Conservation (phyloP, 2,888 invertebrate genomes). For the Petrolisthes cinctipes region DNA sequence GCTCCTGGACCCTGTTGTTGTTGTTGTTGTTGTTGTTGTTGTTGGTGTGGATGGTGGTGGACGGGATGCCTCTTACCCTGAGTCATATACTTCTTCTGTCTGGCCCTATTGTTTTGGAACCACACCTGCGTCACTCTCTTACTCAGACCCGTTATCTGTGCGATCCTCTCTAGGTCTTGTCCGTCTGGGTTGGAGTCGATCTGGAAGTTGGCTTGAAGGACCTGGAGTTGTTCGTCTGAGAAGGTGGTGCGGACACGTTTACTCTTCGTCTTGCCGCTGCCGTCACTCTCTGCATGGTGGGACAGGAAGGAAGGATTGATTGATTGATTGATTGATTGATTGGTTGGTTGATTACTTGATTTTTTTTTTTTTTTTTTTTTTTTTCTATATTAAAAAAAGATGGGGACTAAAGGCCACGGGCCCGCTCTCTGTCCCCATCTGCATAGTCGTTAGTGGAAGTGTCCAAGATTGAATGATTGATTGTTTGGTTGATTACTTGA, state of each 20-base stretch:
- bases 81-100: slow-evolving; percentile 55
- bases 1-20: slow-evolving; percentile 16
- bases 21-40: slow-evolving; percentile 14
- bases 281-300: slow-evolving; percentile 76
- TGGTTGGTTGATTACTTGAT: not conserved
- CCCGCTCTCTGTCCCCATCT: too few relatives aligned
- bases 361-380: not conserved
- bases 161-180: slow-evolving; percentile 96
- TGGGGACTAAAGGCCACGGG: too few relatives aligned
- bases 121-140: slow-evolving; percentile 91
- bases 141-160: slow-evolving; percentile 95
- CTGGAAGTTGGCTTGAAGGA: slow-evolving; percentile 96
- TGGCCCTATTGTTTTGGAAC: slow-evolving; percentile 58
- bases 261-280: slow-evolving; percentile 79
- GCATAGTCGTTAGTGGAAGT: too few relatives aligned
- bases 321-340: not conserved
- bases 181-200: slow-evolving; percentile 98
- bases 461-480: not conserved
- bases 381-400: not conserved
- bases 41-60: slow-evolving; percentile 26
- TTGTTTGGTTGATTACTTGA: not conserved
- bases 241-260: slow-evolving; percentile 97
- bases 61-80: slow-evolving; percentile 49
- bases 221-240: slow-evolving; percentile 95
- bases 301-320: too few relatives aligned